These are phyloP conservation scores for Acrocephalus kingi DNA, from an alignment of 2,113 vertebrate genomes.

Conservation along the genomic window DNA sequence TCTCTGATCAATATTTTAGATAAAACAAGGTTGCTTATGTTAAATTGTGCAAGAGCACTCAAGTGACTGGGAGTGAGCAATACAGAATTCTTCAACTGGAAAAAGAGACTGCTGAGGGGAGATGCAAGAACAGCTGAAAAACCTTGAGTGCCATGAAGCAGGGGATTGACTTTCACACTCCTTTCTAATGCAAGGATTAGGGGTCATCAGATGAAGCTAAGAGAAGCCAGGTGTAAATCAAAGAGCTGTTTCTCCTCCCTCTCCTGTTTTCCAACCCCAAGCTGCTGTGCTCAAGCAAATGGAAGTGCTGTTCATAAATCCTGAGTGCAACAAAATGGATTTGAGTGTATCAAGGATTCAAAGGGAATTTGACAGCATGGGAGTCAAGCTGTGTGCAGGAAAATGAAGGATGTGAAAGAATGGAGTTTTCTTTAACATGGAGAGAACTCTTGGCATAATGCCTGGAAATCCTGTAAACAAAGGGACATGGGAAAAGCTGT, in stretches of 20 bases:
- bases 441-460: not conserved
- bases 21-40: not conserved
- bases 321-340: not conserved
- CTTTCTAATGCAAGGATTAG: not conserved
- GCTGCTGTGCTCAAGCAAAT: not conserved
- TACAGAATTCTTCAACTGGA: not conserved
- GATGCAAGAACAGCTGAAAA: not conserved
- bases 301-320: not conserved
- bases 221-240: not conserved
- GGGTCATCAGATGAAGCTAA: not conserved
- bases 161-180: not conserved
- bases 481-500: not conserved
- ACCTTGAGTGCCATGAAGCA: not conserved
- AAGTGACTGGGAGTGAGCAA: not conserved
- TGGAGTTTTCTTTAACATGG: not conserved
- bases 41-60: not conserved
- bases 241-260: not conserved
- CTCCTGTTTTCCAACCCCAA: not conserved
- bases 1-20: not conserved
- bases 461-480: slow-evolving; percentile 21
- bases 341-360: not conserved
- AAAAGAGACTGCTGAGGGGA: not conserved
- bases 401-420: not conserved
- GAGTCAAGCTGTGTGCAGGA: not conserved
- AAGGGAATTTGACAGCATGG: not conserved